Base-by-base conservation (phyloP, 2,113 vertebrate species). In the Ageneiosus marmoratus region DNA sequence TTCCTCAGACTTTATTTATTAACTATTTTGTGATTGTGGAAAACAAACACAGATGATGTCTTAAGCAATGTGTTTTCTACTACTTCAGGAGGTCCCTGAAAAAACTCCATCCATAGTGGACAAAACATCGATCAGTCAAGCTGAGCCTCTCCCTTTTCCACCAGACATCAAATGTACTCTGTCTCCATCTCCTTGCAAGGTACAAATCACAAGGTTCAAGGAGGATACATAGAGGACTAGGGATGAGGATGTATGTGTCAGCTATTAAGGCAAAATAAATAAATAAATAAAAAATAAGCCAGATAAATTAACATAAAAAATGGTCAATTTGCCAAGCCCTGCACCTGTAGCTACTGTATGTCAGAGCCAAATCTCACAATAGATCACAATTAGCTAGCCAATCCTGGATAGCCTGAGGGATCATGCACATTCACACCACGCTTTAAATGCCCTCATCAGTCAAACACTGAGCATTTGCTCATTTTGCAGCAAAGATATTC, bases 141-240 rank as follows among this genome's bases (percentile, higher is more conserved):
- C 76, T 13, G 89, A 92, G 79, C 81, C 60, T 13, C 89, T 79
- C 41, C 81, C 79, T 82, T 50, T 78, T 87, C 0, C 81, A 84
- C 53, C 87, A 77, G n/a, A 84, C 73, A 78, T 46, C 48, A 85
- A 87, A 34, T 84, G 69, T 46, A 91, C 84, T 27, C 84, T 92
- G 81, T 93, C 96, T 16, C 93, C 96, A 0, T 93, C 96, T 74
- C 92, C 91, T 2, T 89, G 88, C 91, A 94, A 94, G 93, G 94
- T 95, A 89, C 4, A 27, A 48, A 32, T 63, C 41, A 37, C 62
- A 51, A 32, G n/a, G 15, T n/a, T 22, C 1, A 41, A 24, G 12
- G 10, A 69, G 32, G 22, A 46, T 12, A 7, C 34, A n/a, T 46
- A n/a, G 22, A 46, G 22, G 37, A 7, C 67, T 22, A 46, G 67